Percentiles rank a stretch among this genome's conserved stretches.
Evolutionary conservation across 1,140 invertebrate genomes (phyloP).

Genomic region (Bombus polaris): DNA sequence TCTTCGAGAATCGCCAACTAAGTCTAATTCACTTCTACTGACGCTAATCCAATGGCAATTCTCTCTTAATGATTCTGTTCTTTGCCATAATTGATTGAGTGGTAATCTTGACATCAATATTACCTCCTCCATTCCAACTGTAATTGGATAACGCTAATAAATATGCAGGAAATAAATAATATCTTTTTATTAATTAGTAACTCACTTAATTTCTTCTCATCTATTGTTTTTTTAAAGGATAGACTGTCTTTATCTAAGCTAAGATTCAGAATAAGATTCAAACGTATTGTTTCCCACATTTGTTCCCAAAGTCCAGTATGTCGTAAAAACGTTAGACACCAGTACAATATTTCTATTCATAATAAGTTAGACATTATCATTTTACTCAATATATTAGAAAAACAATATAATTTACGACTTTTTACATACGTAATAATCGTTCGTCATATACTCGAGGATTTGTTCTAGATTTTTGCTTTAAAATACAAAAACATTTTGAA

Average conservation of each 20-base stretch:
- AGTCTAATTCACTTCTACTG: slow-evolving; percentile 73
- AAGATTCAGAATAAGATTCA: slow-evolving; percentile 85
- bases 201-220: slow-evolving; percentile 82
- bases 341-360: slow-evolving; percentile 82
- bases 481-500: slow-evolving; percentile 82
- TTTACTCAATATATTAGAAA: slow-evolving; percentile 1
- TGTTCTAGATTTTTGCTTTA: slow-evolving; percentile 80
- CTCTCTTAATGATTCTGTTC: slow-evolving; percentile 86
- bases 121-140: slow-evolving; percentile 85
- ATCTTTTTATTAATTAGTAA: not conserved
- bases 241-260: slow-evolving; percentile 78
- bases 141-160: slow-evolving; percentile 41
- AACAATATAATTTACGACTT: slow-evolving; percentile 20
- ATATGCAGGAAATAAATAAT: not conserved
- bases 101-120: slow-evolving; percentile 86
- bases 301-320: slow-evolving; percentile 86
- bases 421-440: slow-evolving; percentile 70
- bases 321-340: slow-evolving; percentile 86
- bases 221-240: slow-evolving; percentile 74
- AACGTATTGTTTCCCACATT: slow-evolving; percentile 85
- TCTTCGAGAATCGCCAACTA: slow-evolving; percentile 84
- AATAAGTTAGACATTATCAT: slow-evolving; percentile 18
- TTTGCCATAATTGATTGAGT: slow-evolving; percentile 86
- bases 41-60: slow-evolving; percentile 85
- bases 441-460: slow-evolving; percentile 70